Evolutionary conservation across 92 coral and sea anemone genomes (phyloP), one percentile per base, ranked within the genome.

Genomic region (Umimayanthus kanabou): DNA sequence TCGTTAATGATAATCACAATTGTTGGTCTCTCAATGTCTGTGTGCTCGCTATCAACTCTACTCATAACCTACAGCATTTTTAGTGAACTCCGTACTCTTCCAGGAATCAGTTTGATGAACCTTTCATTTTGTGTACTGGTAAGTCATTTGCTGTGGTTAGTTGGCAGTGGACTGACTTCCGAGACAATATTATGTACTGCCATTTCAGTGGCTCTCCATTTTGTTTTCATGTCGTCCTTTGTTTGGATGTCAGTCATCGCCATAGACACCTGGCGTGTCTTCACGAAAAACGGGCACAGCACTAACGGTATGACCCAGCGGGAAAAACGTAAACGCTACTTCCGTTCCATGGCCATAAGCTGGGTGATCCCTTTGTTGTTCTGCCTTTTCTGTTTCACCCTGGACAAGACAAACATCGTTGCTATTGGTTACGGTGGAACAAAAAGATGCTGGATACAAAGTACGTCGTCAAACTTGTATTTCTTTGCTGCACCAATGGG

Each of bases 361-460:
- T 93, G 96, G 96, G 73, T 88, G 37, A 72, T 83, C 55, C 93
- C 96, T 39, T 55, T 91, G 50, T 28, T 87, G 20, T 89, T 85
- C 73, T 90, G 87, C 53, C 73, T 81, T 71, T 74, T 73, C 4
- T 91, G 92, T 64, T 86, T 89, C 61, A 43, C 79, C 86, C 58
- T 93, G 77, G 96, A 91, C 90, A 89, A 85, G 58, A 86, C 89
- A 71, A 90, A 89, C 33, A 55, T 39, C 8, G 85, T 80, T 43
- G 33, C 82, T 43, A 89, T 92, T 88, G 91, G 91, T 74, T 90
- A 94, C 89, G 89, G 94, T n/a, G 88, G 81, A 16, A 29, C 50
- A 47, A 47, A 71, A 39, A 78, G 84, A 84, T 93, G 95, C 89
- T 93, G 92, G 95, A 83, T 93, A 22, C 84, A 79, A 64, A 73